phyloP scores from a whole-genome alignment of 2,113 vertebrate genomes.

The Nematolebias whitei region DNA sequence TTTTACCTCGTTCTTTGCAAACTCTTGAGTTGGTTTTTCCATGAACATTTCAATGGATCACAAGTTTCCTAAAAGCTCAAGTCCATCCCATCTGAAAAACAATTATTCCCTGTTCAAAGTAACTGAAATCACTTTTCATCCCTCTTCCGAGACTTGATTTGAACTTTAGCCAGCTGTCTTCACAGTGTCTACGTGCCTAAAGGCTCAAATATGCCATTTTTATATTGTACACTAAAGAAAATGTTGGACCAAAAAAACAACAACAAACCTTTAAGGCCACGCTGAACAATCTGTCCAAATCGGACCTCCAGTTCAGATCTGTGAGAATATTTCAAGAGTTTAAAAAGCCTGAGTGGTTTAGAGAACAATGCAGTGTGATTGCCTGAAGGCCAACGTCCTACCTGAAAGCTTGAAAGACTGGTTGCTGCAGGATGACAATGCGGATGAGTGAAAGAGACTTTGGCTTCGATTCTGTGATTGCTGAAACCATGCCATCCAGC shows the following conservation, averaged over 20 bases:
- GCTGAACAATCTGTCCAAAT: slow-evolving; percentile 33
- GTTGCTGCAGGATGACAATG: slow-evolving; percentile 56
- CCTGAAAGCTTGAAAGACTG: slow-evolving; percentile 62
- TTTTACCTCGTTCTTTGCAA: no score
- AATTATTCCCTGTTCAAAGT: no score
- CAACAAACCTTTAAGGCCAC: slow-evolving; percentile 48
- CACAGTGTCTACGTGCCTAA: no score
- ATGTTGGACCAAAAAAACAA: background rate
- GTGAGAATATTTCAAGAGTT: background rate
- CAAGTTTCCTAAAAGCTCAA: no score
- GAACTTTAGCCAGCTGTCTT: no score
- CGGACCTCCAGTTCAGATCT: slow-evolving; percentile 63
- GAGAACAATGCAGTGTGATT: background rate
- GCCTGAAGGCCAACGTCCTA: background rate
- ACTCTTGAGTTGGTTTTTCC: no score
- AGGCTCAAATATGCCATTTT: background rate
- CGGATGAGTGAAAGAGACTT: slow-evolving; percentile 49
- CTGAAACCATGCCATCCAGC: slow-evolving; percentile 59
- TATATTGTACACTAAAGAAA: background rate
- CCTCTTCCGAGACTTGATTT: no score
- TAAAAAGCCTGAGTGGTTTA: background rate
- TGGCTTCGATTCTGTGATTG: slow-evolving; percentile 39
- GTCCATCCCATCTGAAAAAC: no score
- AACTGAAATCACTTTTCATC: no score
- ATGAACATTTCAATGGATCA: no score